Percentiles rank a stretch among this genome's conserved stretches.
Conservation (phyloP, 2,888 invertebrate species). For the Leuctra nigra region DNA sequence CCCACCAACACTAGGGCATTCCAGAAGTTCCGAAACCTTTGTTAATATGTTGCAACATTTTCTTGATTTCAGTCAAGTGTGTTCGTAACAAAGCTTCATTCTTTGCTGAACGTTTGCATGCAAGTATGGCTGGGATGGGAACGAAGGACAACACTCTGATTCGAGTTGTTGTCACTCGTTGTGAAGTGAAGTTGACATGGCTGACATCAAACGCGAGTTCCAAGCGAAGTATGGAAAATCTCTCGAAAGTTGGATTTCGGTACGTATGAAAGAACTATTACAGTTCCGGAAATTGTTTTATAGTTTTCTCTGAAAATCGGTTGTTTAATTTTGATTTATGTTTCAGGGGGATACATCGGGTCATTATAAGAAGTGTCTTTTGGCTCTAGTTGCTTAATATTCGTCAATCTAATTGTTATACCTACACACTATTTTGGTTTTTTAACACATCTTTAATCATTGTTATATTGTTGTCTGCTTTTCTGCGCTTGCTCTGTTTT, state of each 20-base stretch:
- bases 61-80: constrained; percentile 60
- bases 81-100: constrained; percentile 72
- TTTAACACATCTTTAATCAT: too few relatives aligned
- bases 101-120: constrained; percentile 80
- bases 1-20: too few relatives aligned
- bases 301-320: too few relatives aligned
- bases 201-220: constrained; percentile 75
- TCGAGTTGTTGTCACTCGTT: constrained; percentile 74
- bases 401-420: too few relatives aligned
- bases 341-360: constrained; percentile 77
- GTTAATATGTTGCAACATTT: too few relatives aligned
- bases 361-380: constrained; percentile 76
- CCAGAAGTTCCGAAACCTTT: too few relatives aligned
- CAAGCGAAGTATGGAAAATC: constrained; percentile 65
- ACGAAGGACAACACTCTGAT: constrained; percentile 83
- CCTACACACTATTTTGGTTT: too few relatives aligned
- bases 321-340: too few relatives aligned
- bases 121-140: constrained; percentile 84
- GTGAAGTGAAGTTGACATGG: constrained; percentile 81
- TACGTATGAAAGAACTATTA: constrained; percentile 38
- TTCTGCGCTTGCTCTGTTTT: too few relatives aligned
- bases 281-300: constrained; percentile 13
- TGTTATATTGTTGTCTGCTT: too few relatives aligned
- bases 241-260: constrained; percentile 73
- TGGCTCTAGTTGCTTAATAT: constrained; percentile 54